Base-by-base conservation (phyloP, 2,797 vertebrate genomes). In the Hirundo rustica region DNA sequence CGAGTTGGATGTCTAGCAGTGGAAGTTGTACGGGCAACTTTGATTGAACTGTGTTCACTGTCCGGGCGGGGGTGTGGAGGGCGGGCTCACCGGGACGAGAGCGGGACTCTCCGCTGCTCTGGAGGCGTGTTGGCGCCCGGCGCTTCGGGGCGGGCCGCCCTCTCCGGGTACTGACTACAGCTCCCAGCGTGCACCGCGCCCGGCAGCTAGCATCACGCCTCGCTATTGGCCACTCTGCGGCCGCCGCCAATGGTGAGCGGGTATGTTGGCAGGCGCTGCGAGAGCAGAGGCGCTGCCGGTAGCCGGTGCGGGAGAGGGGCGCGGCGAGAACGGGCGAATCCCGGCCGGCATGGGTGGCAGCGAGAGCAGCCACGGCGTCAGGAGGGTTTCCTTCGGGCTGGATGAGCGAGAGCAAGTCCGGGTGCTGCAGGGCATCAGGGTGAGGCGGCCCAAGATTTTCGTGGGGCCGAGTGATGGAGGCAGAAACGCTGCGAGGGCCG, bases 371-470 rank as follows among this genome's bases (percentile, higher is more conserved):
- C 96, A 94, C 13, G 97, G 95, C 57, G 79, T 96, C 71, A 98
- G 99, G 89, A 98, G 98, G 95, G 98, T 99, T 89, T 98, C 99
- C 58, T 99, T 99, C 95, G 99, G 98, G 42, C 85, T 98, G 79
- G 99, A 99, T 53, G 99, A 99, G 74, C 98, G 98, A 91, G 98
- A 99, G 88, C 97, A 97, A 95, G 98, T 99, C 70, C 97, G 98
- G 92, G 98, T 99, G 93, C 98, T 99, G 79, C 98, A 98, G 75
- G 99, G 99, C 97, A 98, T 99, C 97, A 98, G 98, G 99, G 99
- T 99, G 98, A 98, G 98, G 80, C 47, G 42, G 70, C 89, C 74
- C 87, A 95, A 25, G n/a, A 47, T 27, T 20, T 75, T 13, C 10
- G 0, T 2, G 79, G 60, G 48, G 53, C 53, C 55, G 60, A 89